These are phyloP conservation scores for Sycophila sp. DNA, from an alignment of 1,140 invertebrate genomes.

Conservation along the genomic window DNA sequence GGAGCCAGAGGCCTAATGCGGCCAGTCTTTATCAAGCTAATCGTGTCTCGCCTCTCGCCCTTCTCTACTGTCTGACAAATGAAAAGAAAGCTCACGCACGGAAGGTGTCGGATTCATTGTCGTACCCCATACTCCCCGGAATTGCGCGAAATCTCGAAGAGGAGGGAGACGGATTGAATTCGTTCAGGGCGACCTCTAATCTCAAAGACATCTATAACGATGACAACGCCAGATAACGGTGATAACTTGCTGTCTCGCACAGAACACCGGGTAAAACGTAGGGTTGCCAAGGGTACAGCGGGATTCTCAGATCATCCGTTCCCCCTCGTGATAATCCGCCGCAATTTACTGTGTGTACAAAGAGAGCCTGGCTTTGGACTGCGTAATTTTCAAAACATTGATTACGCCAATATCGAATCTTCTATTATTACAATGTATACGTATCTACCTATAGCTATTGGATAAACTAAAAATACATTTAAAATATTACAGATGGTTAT, in stretches of 20 bases:
- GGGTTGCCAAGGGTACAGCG: background rate
- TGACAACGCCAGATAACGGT: slow-evolving; percentile 51
- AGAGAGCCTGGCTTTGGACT: no score
- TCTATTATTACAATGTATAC: no score
- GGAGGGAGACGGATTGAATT: slow-evolving; percentile 36
- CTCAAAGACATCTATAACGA: slow-evolving; percentile 56
- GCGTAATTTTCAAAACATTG: no score
- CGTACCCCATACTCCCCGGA: background rate
- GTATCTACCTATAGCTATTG: no score
- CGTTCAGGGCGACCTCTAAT: slow-evolving; percentile 53
- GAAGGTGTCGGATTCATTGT: slow-evolving; percentile 3
- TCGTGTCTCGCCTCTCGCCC: slow-evolving; percentile 12
- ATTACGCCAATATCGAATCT: no score
- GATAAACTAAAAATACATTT: no score
- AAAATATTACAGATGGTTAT: no score
- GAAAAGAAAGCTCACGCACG: background rate
- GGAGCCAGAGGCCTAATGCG: background rate
- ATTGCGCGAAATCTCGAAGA: no score
- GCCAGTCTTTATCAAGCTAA: slow-evolving; percentile 34
- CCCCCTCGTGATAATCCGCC: background rate
- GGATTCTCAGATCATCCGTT: background rate
- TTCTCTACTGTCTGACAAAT: background rate
- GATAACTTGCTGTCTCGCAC: slow-evolving; percentile 46
- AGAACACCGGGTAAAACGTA: slow-evolving; percentile 1
- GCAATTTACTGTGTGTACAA: background rate